These are phyloP conservation scores for Antechinus flavipes DNA, from an alignment of 2,113 vertebrate genomes.

Conservation along the genomic window DNA sequence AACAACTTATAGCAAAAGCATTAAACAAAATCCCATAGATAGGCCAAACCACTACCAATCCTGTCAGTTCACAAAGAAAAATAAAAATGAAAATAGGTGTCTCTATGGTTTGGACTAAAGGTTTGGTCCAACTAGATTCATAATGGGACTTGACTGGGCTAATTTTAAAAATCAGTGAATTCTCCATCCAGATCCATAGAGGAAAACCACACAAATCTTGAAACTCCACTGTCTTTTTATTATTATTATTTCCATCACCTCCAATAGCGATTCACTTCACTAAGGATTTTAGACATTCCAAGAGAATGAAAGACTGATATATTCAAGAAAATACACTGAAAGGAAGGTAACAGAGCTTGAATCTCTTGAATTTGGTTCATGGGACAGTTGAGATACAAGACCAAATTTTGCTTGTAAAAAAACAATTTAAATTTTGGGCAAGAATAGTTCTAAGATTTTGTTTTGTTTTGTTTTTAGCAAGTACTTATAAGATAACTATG, in stretches of 20 bases:
- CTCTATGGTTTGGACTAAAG: neutral
- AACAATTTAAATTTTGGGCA: neutral
- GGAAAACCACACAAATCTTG: neutral
- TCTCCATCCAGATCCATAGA: neutral
- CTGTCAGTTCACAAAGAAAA: constrained; percentile 6
- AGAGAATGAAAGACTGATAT: neutral
- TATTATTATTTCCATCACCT: neutral
- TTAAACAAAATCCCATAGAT: constrained; percentile 5
- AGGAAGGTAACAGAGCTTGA: neutral
- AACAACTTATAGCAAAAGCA: constrained; percentile 60
- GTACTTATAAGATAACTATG: neutral
- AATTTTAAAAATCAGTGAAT: neutral
- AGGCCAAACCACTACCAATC: constrained; percentile 32
- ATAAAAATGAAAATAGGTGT: constrained; percentile 26
- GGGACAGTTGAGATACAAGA: neutral
- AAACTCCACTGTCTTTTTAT: neutral
- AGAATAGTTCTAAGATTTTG: neutral
- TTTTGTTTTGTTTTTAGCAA: neutral
- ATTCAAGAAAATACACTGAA: neutral
- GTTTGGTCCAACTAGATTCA: neutral
- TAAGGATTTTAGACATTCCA: neutral
- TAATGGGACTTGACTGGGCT: constrained; percentile 20
- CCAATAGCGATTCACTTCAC: neutral
- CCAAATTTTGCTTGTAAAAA: neutral
- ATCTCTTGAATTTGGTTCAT: neutral